Evolutionary conservation across 2,888 invertebrate species (phyloP), one percentile per base, ranked within the genome.

Genomic region (Pycnomerus fuliginosus): DNA sequence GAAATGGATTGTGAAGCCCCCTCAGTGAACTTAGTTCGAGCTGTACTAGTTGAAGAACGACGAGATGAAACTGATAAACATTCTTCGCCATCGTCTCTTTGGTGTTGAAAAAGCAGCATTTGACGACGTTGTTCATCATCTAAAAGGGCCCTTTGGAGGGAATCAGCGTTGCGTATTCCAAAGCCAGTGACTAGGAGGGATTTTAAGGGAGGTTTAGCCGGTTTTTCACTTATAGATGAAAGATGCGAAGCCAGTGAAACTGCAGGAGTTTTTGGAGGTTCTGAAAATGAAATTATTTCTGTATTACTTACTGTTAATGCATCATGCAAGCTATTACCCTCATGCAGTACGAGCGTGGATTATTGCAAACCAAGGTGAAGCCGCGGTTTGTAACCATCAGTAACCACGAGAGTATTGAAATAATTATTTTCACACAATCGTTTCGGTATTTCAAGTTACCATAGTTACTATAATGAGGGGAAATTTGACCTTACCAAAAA

Each of bases 141-240:
- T 3, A 50, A 33, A 8, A 68, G 44, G 3, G 64, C 59, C 15
- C 55, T 48, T 39, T 67, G 62, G 13, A 68, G 46, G 1, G 65
- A 65, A 10, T 55, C 36, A 14, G 62, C 39, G 36, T 65, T 67
- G 11, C 66, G 46, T 53, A 68, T 55, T 1, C 66, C 67, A 29
- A 66, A 67, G 10, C 68, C 67, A 1, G 58, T 61, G 3, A 67
- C 55, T 5, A 67, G 5, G 3, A 25, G 5, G 10, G 25, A 25
- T 10, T 25, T 25, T 10, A 10, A 25, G 3, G 25, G 11, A 4
- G 11, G 5, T 25, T 25, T 10, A 8, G 25, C 17, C n/a, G 28
- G 3, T 10, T n/a, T 5, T 10, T 32, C 15, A 16, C 20, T 10
- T 5, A 11, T 11, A 3, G 31, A 32, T n/a, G 25, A 20, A 4